These are phyloP conservation scores for Muscidifurax raptorellus DNA, from an alignment of 1,140 invertebrate species.

Conservation along the genomic window DNA sequence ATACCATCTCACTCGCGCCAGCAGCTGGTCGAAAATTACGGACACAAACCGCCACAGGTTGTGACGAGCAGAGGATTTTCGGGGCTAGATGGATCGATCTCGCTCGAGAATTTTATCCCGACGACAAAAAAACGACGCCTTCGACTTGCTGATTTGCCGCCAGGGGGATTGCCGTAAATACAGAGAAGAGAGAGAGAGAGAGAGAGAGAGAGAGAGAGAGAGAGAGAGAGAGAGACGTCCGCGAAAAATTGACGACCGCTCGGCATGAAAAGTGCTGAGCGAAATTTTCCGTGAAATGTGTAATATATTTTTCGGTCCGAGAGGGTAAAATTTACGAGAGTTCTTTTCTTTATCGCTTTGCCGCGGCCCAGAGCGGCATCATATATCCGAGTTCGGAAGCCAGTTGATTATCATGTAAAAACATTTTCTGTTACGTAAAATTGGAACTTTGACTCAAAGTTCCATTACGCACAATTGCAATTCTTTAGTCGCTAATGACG, in stretches of 20 bases:
- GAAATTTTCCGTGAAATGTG: constrained; percentile 15
- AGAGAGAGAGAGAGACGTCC: not conserved
- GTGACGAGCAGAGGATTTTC: constrained; percentile 31
- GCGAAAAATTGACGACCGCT: constrained; percentile 13
- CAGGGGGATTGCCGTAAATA: constrained; percentile 7
- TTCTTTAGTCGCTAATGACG: not conserved
- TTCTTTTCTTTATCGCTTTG: not conserved
- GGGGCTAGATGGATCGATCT: constrained; percentile 2
- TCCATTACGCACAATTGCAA: no score
- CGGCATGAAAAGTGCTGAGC: constrained; percentile 31
- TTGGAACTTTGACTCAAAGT: no score
- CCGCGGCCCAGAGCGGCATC: no score
- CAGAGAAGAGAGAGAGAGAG: not conserved
- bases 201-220: not conserved
- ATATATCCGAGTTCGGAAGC: not conserved
- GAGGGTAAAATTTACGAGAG: not conserved
- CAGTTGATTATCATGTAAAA: no score
- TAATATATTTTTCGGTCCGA: constrained; percentile 18
- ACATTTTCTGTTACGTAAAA: no score
- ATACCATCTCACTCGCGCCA: no score
- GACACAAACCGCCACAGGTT: not conserved
- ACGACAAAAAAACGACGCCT: not conserved
- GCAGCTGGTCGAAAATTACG: not conserved
- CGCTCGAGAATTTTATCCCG: constrained; percentile 43
- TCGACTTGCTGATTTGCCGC: constrained; percentile 14